phyloP scores from a whole-genome alignment of 2,113 vertebrate species.

The Nestor notabilis region DNA sequence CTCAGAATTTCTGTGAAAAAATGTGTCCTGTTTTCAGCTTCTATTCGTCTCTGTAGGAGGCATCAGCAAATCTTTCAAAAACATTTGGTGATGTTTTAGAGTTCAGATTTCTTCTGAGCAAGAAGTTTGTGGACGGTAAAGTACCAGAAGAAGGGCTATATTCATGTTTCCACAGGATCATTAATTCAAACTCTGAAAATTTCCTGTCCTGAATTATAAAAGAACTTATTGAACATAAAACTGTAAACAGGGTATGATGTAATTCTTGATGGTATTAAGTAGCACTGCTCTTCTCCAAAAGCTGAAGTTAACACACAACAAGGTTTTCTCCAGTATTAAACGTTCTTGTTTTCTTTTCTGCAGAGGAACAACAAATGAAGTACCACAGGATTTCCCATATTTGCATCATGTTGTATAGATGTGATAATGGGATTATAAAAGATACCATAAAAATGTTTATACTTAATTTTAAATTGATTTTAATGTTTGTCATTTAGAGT shows the following conservation, averaged over 20 bases:
- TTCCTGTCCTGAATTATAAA: background rate
- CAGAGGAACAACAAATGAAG: background rate
- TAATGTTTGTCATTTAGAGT: background rate
- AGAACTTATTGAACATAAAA: slow-evolving; percentile 1
- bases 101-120: background rate
- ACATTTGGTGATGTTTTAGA: background rate
- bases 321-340: background rate
- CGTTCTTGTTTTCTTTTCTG: background rate
- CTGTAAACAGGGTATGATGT: slow-evolving; percentile 49
- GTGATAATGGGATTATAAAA: background rate
- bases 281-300: background rate
- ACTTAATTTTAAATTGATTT: background rate
- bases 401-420: background rate
- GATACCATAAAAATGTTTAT: background rate
- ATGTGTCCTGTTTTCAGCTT: background rate
- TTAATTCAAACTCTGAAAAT: background rate
- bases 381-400: background rate
- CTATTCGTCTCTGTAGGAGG: background rate
- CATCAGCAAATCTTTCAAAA: background rate
- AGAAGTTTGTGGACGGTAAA: background rate
- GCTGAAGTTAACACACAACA: background rate
- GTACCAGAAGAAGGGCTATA: background rate
- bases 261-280: background rate
- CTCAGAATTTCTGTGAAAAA: background rate
- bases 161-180: background rate